phyloP scores from a whole-genome alignment of 2,113 vertebrate genomes.

The Cyrtonyx montezumae region DNA sequence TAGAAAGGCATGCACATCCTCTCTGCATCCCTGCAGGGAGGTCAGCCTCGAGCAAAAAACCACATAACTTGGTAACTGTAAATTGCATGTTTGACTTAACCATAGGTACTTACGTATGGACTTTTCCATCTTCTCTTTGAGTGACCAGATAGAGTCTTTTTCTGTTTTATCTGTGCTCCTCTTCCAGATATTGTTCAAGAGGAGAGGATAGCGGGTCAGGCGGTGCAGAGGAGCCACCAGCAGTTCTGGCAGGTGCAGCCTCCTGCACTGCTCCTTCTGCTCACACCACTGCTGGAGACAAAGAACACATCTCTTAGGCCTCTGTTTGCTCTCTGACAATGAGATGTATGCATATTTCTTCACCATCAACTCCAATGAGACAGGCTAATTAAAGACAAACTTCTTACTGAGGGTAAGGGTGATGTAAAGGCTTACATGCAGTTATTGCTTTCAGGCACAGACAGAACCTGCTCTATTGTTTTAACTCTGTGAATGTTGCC shows the following conservation, averaged over 20 bases:
- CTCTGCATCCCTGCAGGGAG: not conserved
- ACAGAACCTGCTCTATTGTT: not conserved
- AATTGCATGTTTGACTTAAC: not conserved
- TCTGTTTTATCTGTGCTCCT: slow-evolving; percentile 76
- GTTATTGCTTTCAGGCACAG: not conserved
- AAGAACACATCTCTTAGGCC: not conserved
- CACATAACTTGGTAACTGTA: not conserved
- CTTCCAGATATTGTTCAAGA: slow-evolving; percentile 89
- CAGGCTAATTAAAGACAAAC: not conserved
- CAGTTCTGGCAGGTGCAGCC: slow-evolving; percentile 86
- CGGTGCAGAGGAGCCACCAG: slow-evolving; percentile 87
- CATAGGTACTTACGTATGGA: slow-evolving; percentile 84
- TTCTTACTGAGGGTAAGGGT: not conserved
- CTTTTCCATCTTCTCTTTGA: slow-evolving; percentile 88
- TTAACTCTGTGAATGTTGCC: not conserved
- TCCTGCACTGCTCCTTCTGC: slow-evolving; percentile 82
- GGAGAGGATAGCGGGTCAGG: slow-evolving; percentile 85
- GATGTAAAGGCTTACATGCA: not conserved
- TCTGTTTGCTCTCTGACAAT: not conserved
- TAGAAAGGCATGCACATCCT: not conserved
- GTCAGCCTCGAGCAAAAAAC: not conserved
- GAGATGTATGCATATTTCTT: not conserved
- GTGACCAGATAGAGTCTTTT: slow-evolving; percentile 73
- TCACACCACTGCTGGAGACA: slow-evolving; percentile 87
- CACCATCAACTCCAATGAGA: not conserved